Conservation (phyloP, 2,797 vertebrate genomes). For the Eidolon dupreanum region DNA sequence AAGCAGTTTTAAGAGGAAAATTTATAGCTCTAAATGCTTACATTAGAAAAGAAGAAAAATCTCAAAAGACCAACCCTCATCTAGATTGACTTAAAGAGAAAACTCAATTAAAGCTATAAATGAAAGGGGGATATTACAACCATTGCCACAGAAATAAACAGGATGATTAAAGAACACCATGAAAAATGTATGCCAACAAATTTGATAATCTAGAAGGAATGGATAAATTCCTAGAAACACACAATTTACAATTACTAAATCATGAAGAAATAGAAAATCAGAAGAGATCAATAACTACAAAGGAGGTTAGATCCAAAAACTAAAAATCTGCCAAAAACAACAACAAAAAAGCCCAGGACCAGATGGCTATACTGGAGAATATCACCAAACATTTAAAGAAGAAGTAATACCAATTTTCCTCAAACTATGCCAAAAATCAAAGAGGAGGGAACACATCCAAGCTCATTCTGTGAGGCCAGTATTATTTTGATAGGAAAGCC, state of each 20-base stretch:
- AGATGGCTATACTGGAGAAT: background rate
- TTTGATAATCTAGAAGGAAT: no score
- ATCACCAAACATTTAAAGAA: background rate
- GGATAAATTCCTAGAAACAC: no score
- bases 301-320: no score
- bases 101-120: no score
- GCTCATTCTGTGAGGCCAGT: background rate
- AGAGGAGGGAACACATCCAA: background rate
- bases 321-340: no score
- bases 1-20: background rate
- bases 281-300: no score
- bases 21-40: background rate
- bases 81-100: background rate
- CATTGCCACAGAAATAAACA: no score
- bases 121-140: no score
- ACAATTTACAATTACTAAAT: background rate
- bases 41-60: background rate
- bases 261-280: background rate
- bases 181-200: no score
- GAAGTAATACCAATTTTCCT: background rate
- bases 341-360: no score
- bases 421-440: background rate
- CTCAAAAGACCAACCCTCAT: background rate
- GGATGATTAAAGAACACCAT: no score
- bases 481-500: background rate